Conservation (phyloP, 2,888 invertebrate species). For the Azorinus chamasolen region DNA sequence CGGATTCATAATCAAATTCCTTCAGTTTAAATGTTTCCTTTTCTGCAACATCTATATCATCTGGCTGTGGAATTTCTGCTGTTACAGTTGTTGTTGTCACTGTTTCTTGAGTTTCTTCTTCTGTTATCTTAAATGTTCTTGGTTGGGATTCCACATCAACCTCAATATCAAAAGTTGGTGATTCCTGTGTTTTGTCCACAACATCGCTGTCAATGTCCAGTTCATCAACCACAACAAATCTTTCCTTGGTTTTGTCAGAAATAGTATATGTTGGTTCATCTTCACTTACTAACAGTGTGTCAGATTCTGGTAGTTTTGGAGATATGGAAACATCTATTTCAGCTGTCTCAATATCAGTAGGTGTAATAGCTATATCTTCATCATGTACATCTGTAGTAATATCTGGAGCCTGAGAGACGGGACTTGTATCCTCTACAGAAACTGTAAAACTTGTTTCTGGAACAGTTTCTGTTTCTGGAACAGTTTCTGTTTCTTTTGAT, state of each 20-base stretch:
- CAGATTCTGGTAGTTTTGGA: too few species aligned
- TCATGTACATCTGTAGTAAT: too few species aligned
- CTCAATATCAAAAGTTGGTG: not conserved
- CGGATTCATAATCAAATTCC: not conserved
- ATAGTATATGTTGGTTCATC: too few species aligned
- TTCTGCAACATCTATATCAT: conserved; percentile 5
- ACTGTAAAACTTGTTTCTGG: not conserved
- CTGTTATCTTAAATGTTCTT: conserved; percentile 24
- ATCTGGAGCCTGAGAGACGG: too few species aligned
- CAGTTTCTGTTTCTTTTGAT: not conserved
- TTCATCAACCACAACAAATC: too few species aligned
- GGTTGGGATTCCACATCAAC: conserved; percentile 5
- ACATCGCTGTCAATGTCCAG: not conserved
- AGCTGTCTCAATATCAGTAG: conserved; percentile 1
- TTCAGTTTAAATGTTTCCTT: not conserved
- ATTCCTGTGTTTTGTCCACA: not conserved
- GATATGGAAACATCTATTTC: not conserved
- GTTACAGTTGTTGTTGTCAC: conserved; percentile 6
- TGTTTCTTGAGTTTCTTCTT: conserved; percentile 27
- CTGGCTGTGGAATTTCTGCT: not conserved
- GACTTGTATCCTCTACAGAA: too few species aligned
- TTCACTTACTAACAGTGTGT: too few species aligned
- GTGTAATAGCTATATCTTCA: too few species aligned
- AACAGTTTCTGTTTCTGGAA: not conserved
- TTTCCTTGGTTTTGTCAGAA: too few species aligned